Evolutionary conservation across 2,888 invertebrate genomes (phyloP).

Genomic region (Idaea aversata): DNA sequence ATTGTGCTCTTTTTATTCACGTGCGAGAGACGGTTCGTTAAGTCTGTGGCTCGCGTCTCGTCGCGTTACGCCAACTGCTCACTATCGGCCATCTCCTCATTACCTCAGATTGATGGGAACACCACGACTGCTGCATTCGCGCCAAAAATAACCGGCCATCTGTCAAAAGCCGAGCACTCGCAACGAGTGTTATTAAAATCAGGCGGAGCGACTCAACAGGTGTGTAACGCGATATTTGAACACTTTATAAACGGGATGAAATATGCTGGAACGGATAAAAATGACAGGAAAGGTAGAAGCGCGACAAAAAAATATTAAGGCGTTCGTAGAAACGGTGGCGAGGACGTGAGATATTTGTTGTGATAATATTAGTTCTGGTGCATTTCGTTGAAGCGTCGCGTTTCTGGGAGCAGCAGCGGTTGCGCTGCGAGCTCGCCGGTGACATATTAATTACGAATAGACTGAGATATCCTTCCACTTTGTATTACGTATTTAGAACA

Average conservation of each 20-base stretch:
- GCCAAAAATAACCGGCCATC: constrained; percentile 41
- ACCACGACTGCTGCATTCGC: constrained; percentile 34
- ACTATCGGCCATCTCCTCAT: constrained; percentile 57
- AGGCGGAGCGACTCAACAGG: constrained; percentile 43
- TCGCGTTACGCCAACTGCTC: constrained; percentile 37
- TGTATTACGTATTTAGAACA: constrained; percentile 38
- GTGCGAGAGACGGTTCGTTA: constrained; percentile 51
- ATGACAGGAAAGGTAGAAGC: constrained; percentile 47
- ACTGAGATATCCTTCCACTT: constrained; percentile 43
- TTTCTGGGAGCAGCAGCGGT: constrained; percentile 38
- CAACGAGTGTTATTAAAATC: constrained; percentile 27
- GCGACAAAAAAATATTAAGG: constrained; percentile 42
- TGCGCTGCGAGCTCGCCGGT: constrained; percentile 29
- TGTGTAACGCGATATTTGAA: constrained; percentile 54
- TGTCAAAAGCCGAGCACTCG: constrained; percentile 27
- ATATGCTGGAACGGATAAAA: constrained; percentile 52
- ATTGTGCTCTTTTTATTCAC: constrained; percentile 30
- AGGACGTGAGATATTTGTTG: constrained; percentile 67
- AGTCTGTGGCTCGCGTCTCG: constrained; percentile 38
- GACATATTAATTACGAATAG: constrained; percentile 65
- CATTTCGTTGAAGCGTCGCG: constrained; percentile 59
- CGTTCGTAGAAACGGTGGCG: constrained; percentile 62
- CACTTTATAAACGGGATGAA: constrained; percentile 46
- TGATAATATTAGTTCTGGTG: constrained; percentile 69
- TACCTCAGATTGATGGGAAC: constrained; percentile 54